Percentiles rank a stretch among this genome's conserved stretches.
Evolutionary conservation across 2,888 invertebrate genomes (phyloP).

Genomic region (Aphrophora alni): DNA sequence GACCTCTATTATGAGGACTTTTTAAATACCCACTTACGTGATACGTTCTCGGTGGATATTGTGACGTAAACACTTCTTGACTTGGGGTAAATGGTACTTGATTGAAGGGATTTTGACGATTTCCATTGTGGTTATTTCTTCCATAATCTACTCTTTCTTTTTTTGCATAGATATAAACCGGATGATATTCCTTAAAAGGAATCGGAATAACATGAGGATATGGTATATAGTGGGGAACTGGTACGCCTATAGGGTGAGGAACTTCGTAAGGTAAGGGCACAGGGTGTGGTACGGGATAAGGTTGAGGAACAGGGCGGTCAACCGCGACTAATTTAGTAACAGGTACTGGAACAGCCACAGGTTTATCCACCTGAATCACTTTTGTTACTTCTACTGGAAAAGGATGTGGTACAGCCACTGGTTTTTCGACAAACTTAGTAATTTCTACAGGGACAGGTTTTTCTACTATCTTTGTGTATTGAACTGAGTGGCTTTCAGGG

Average conservation of each 20-base stretch:
- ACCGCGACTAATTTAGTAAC: constrained; percentile 57
- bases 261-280: constrained; percentile 53
- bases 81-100: constrained; percentile 51
- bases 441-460: constrained; percentile 35
- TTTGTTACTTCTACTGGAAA: constrained; percentile 51
- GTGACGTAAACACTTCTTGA: constrained; percentile 50
- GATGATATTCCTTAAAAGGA: constrained; percentile 34
- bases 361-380: constrained; percentile 57
- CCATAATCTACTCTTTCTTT: constrained; percentile 12
- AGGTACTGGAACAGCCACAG: constrained; percentile 61
- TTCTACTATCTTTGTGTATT: constrained; percentile 52
- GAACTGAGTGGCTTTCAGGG: constrained; percentile 17
- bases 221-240: constrained; percentile 48
- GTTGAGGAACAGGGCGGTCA: constrained; percentile 57
- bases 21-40: constrained; percentile 45
- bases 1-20: constrained; percentile 40
- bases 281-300: constrained; percentile 56
- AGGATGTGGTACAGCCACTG: constrained; percentile 22
- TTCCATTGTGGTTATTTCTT: constrained; percentile 22
- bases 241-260: constrained; percentile 39
- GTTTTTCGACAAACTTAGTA: constrained; percentile 25
- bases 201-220: constrained; percentile 50
- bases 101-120: constrained; percentile 18
- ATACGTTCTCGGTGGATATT: constrained; percentile 51
- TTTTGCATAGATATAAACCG: constrained; percentile 24